Conservation (phyloP, 2,113 vertebrate species). For the Dromaius novaehollandiae region DNA sequence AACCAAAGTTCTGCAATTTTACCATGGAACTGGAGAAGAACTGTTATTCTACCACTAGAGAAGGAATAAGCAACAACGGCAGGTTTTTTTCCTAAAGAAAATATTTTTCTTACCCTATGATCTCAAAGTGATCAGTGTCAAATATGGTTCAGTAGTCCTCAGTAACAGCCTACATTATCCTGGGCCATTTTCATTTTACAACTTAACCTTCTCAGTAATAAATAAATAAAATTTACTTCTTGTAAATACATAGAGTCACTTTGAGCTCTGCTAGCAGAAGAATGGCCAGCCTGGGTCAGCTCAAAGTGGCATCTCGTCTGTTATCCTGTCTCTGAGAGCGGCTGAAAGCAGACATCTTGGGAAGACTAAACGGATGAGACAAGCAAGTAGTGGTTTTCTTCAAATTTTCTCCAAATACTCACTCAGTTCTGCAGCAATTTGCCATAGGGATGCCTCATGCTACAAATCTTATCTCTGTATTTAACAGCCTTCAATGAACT, state of each 20-base stretch:
- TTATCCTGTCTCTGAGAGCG: not conserved
- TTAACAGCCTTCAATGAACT: not conserved
- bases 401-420: not conserved
- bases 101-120: not conserved
- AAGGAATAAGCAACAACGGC: not conserved
- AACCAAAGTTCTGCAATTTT: not conserved
- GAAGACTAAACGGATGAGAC: not conserved
- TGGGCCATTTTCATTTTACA: not conserved
- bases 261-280: not conserved
- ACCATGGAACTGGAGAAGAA: not conserved
- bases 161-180: not conserved
- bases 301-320: not conserved
- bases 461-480: not conserved
- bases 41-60: not conserved
- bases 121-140: not conserved
- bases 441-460: not conserved
- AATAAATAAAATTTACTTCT: not conserved
- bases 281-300: not conserved
- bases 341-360: not conserved
- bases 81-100: not conserved
- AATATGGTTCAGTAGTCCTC: not conserved
- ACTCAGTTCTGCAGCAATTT: not conserved
- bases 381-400: not conserved
- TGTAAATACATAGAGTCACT: not conserved
- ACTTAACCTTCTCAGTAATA: not conserved